These are phyloP conservation scores for Stenotaenia linearis DNA, from an alignment of 2,888 invertebrate genomes.

Conservation along the genomic window DNA sequence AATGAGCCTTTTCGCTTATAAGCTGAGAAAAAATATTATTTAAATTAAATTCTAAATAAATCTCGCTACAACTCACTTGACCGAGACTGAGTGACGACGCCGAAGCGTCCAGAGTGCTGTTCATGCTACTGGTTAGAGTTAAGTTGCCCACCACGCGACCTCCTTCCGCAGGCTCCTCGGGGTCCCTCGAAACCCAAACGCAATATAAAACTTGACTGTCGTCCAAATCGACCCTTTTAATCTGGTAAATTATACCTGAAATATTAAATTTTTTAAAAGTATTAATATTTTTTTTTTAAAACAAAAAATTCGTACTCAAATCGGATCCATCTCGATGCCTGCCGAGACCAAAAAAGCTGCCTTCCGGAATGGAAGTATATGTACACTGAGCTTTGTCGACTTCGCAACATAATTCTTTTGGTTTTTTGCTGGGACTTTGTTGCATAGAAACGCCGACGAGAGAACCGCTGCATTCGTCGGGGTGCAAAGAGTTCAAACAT, in stretches of 20 bases:
- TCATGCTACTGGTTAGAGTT: slow-evolving; percentile 50
- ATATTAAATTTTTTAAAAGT: too few relatives aligned
- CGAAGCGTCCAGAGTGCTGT: slow-evolving; percentile 47
- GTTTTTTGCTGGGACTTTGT: too few relatives aligned
- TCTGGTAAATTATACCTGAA: slow-evolving; percentile 45
- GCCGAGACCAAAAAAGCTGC: slow-evolving; percentile 46
- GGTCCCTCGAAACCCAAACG: slow-evolving; percentile 58
- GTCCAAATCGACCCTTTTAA: slow-evolving; percentile 45
- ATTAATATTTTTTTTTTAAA: too few relatives aligned
- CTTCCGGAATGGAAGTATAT: slow-evolving; percentile 45
- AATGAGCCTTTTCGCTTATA: slow-evolving; percentile 39
- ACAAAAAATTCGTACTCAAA: too few relatives aligned
- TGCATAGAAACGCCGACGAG: too few relatives aligned
- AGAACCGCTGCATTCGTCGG: too few relatives aligned
- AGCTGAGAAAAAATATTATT: slow-evolving; percentile 3
- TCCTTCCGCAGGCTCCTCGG: slow-evolving; percentile 46
- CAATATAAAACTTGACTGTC: slow-evolving; percentile 56
- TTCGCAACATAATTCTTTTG: too few relatives aligned
- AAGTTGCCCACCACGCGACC: slow-evolving; percentile 47
- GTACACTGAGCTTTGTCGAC: too few relatives aligned
- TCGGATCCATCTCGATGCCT: slow-evolving; percentile 46
- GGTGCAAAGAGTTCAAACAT: too few relatives aligned
- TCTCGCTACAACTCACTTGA: slow-evolving; percentile 24
- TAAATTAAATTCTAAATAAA: not conserved
- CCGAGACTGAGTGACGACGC: slow-evolving; percentile 12